Evolutionary conservation across 2,888 invertebrate genomes (phyloP).

Genomic region (Spodoptera picta): DNA sequence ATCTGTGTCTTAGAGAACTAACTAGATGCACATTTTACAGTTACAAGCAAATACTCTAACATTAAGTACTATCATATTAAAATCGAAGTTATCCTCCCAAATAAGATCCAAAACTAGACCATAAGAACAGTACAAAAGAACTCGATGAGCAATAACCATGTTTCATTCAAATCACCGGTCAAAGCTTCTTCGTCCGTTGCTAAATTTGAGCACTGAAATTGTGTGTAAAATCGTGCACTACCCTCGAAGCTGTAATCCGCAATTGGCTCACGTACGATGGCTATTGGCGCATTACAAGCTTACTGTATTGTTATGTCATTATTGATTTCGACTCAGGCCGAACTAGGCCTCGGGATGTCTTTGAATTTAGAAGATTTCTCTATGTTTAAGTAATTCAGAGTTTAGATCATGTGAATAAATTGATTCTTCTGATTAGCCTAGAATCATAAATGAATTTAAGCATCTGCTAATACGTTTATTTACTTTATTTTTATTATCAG

Average conservation of each 20-base stretch:
- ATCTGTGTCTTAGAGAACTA: no score
- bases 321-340: slow-evolving; percentile 51
- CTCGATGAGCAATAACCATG: background rate
- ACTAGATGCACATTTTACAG: no score
- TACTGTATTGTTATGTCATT: slow-evolving; percentile 60
- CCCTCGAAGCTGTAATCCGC: slow-evolving; percentile 38
- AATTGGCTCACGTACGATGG: slow-evolving; percentile 54
- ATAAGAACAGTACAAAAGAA: background rate
- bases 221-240: slow-evolving; percentile 33
- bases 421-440: background rate
- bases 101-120: no score
- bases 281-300: slow-evolving; percentile 57
- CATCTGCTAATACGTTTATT: no score
- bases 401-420: background rate
- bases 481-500: no score
- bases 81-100: no score
- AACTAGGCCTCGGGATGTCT: slow-evolving; percentile 27
- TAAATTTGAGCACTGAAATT: slow-evolving; percentile 33
- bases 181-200: background rate
- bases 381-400: slow-evolving; percentile 11
- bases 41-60: no score
- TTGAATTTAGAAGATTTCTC: slow-evolving; percentile 33
- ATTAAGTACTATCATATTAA: no score
- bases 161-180: slow-evolving; percentile 1
- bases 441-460: no score